These are phyloP conservation scores for Serripes groenlandicus DNA, from an alignment of 2,888 invertebrate species.

Conservation along the genomic window DNA sequence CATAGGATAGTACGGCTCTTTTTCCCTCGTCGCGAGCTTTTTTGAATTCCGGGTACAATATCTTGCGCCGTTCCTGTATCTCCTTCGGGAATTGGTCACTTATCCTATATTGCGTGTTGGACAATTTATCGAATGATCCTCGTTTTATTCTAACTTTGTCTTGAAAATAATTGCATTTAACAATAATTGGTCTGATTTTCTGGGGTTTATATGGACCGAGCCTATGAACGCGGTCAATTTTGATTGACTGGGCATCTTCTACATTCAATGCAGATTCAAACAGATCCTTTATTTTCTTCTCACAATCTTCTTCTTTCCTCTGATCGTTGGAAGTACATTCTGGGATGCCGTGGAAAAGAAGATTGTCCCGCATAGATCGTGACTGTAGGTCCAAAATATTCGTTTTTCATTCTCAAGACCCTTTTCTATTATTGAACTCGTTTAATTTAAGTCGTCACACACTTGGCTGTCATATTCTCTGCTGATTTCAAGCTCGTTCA, in stretches of 20 bases:
- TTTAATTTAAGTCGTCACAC: too few relatives aligned
- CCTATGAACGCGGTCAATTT: slow-evolving; percentile 3
- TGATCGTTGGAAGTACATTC: not conserved
- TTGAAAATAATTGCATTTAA: not conserved
- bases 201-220: not conserved
- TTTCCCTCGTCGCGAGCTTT: too few relatives aligned
- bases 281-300: not conserved
- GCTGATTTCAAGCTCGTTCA: too few relatives aligned
- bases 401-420: too few relatives aligned
- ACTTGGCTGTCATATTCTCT: too few relatives aligned
- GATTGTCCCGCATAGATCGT: slow-evolving; percentile 3
- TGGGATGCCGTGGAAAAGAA: not conserved
- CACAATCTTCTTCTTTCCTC: not conserved
- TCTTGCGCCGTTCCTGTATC: too few relatives aligned
- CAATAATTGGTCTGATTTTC: not conserved
- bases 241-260: not conserved
- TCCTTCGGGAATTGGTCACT: slow-evolving; percentile 11
- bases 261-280: not conserved
- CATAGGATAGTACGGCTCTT: not conserved
- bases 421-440: too few relatives aligned
- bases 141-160: not conserved
- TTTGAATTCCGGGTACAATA: too few relatives aligned
- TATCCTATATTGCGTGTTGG: not conserved
- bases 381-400: not conserved
- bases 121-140: not conserved